phyloP scores from a whole-genome alignment of 1,140 invertebrate species.

The Drosophila albomicans region DNA sequence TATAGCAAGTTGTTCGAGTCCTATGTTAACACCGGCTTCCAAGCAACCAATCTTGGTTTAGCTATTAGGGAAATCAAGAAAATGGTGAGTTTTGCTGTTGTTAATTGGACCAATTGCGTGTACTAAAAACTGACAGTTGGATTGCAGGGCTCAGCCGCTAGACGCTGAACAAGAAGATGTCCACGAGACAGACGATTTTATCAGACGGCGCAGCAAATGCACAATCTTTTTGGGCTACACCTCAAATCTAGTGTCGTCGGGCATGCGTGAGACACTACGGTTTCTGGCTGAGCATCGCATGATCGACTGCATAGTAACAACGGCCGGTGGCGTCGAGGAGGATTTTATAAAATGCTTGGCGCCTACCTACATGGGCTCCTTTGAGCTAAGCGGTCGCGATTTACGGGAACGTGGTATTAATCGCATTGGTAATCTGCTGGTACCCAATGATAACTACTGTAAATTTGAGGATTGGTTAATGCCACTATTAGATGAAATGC shows the following conservation, averaged over 20 bases:
- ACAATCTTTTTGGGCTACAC: slow-evolving; percentile 99
- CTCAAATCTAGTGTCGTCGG: slow-evolving; percentile 98
- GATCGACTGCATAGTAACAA: slow-evolving; percentile 98
- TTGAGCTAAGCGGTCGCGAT: slow-evolving; percentile 91
- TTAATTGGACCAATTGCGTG: neutral
- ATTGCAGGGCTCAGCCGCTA: slow-evolving; percentile 88
- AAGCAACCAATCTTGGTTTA: slow-evolving; percentile 97
- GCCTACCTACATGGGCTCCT: slow-evolving; percentile 93
- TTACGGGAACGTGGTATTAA: slow-evolving; percentile 96
- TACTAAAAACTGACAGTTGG: slow-evolving; percentile 67
- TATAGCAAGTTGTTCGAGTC: slow-evolving; percentile 93
- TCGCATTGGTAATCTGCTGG: slow-evolving; percentile 98
- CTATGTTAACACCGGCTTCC: slow-evolving; percentile 95
- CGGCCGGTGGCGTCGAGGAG: slow-evolving; percentile 99
- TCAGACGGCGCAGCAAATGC: slow-evolving; percentile 92
- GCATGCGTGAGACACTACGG: slow-evolving; percentile 95
- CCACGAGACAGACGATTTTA: slow-evolving; percentile 92
- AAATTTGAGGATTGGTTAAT: slow-evolving; percentile 99
- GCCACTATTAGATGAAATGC: slow-evolving; percentile 96
- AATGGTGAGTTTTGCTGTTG: slow-evolving; percentile 89
- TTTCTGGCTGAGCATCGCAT: slow-evolving; percentile 95
- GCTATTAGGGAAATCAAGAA: slow-evolving; percentile 96
- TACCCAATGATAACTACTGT: slow-evolving; percentile 99
- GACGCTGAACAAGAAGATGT: slow-evolving; percentile 88
- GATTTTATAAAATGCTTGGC: slow-evolving; percentile 99